Conservation (phyloP, 2,888 invertebrate species). For the Tryphoninae sp. region DNA sequence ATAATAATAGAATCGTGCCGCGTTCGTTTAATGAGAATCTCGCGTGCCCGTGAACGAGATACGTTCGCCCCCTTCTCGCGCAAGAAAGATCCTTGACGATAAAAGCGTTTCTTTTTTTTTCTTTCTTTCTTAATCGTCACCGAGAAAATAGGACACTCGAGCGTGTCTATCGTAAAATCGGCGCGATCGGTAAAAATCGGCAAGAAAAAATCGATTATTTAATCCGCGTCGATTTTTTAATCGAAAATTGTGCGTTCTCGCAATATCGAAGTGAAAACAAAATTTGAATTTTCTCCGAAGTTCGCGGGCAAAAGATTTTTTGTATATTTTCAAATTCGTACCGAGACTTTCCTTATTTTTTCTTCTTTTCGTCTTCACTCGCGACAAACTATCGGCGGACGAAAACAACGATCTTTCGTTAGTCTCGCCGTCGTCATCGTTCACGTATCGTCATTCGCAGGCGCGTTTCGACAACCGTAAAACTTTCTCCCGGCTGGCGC, state of each 20-base stretch:
- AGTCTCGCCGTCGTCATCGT: constrained; percentile 43
- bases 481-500: constrained; percentile 61
- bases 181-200: background rate
- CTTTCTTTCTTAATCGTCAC: background rate
- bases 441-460: background rate
- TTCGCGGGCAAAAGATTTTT: no score
- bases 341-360: background rate
- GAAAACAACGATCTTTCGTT: constrained; percentile 63
- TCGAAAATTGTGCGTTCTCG: no score
- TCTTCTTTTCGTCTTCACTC: constrained; percentile 1
- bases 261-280: no score
- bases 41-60: constrained; percentile 33
- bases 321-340: no score
- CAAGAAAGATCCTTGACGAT: constrained; percentile 5
- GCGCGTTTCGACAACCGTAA: constrained; percentile 63
- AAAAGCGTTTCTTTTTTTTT: constrained; percentile 7
- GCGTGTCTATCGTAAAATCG: background rate
- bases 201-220: background rate
- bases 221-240: constrained; percentile 11
- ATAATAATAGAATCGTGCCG: background rate
- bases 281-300: no score
- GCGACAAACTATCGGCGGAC: constrained; percentile 65
- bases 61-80: background rate
- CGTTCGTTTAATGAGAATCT: constrained; percentile 1
- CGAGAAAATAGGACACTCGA: background rate